Percentiles rank a stretch among this genome's conserved stretches.
These are phyloP conservation scores for Megatriorchis doriae DNA, from an alignment of 2,113 vertebrate species.

Conservation along the genomic window DNA sequence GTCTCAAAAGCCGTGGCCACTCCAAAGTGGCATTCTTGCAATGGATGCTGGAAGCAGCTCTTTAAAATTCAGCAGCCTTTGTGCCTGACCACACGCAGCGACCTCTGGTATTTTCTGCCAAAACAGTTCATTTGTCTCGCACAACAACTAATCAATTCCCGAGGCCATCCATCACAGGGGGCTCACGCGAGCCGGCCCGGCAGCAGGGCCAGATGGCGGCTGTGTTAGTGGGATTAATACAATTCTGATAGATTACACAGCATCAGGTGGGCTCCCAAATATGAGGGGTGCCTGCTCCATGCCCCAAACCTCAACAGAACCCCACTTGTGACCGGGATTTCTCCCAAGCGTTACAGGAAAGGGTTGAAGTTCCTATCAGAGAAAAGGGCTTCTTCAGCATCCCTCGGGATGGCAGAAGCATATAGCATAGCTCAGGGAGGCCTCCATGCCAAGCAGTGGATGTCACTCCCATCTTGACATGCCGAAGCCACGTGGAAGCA, in stretches of 20 bases:
- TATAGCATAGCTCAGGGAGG: background rate
- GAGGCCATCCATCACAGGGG: constrained; percentile 89
- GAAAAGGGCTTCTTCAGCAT: background rate
- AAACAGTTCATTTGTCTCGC: constrained; percentile 91
- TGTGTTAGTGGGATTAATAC: constrained; percentile 85
- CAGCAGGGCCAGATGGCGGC: constrained; percentile 76
- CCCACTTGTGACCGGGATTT: fast-evolving
- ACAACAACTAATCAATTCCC: constrained; percentile 94
- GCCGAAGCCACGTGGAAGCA: background rate
- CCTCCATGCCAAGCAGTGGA: background rate
- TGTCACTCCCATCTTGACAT: background rate
- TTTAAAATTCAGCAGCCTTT: constrained; percentile 78
- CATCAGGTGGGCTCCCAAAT: constrained; percentile 62
- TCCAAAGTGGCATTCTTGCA: constrained; percentile 46
- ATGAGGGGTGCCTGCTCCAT: background rate
- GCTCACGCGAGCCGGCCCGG: constrained; percentile 69
- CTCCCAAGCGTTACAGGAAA: fast-evolving
- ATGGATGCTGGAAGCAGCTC: constrained; percentile 65
- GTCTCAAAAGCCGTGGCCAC: background rate
- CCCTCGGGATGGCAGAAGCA: fast-evolving
- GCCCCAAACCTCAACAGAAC: background rate
- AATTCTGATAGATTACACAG: constrained; percentile 79
- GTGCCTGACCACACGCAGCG: constrained; percentile 78
- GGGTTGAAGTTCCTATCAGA: background rate
- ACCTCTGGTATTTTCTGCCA: constrained; percentile 91